Conservation (phyloP, 2,113 vertebrate genomes). For the Megaleporinus macrocephalus region DNA sequence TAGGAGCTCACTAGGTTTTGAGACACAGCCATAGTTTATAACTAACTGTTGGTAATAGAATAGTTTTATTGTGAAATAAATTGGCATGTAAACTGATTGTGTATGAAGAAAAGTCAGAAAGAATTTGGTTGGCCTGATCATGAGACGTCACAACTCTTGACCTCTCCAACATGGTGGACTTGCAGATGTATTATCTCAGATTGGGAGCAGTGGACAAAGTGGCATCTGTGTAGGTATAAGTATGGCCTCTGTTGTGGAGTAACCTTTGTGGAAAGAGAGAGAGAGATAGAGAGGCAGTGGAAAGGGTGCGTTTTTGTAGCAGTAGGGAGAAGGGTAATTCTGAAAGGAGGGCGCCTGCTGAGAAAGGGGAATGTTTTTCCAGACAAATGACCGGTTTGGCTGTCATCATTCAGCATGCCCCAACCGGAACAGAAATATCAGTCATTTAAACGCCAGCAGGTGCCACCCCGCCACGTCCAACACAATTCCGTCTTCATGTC, state of each 20-base stretch:
- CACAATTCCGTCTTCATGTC: constrained; percentile 45
- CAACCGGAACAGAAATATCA: constrained; percentile 40
- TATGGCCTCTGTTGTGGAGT: constrained; percentile 1
- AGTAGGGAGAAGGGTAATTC: constrained; percentile 48
- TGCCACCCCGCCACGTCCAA: constrained; percentile 40
- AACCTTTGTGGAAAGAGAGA: constrained; percentile 23
- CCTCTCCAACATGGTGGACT: too few relatives aligned
- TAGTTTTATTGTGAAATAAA: too few relatives aligned
- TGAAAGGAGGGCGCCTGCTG: constrained; percentile 47
- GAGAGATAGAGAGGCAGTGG: neutral
- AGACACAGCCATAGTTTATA: too few relatives aligned
- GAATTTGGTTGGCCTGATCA: too few relatives aligned
- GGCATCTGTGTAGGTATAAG: too few relatives aligned
- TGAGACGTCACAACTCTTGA: too few relatives aligned
- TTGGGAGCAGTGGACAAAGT: too few relatives aligned
- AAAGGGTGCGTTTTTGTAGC: constrained; percentile 39
- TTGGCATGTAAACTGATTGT: too few relatives aligned
- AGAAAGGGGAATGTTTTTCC: constrained; percentile 32
- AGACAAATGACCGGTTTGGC: constrained; percentile 49
- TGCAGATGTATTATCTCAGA: too few relatives aligned
- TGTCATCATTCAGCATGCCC: constrained; percentile 37
- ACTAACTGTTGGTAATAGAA: too few relatives aligned
- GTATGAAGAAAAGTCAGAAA: too few relatives aligned
- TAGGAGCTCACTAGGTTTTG: too few relatives aligned
- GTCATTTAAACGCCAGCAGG: constrained; percentile 49